These are phyloP conservation scores for Acipenser transmontanus DNA, from an alignment of 2,797 vertebrate species.

Conservation along the genomic window DNA sequence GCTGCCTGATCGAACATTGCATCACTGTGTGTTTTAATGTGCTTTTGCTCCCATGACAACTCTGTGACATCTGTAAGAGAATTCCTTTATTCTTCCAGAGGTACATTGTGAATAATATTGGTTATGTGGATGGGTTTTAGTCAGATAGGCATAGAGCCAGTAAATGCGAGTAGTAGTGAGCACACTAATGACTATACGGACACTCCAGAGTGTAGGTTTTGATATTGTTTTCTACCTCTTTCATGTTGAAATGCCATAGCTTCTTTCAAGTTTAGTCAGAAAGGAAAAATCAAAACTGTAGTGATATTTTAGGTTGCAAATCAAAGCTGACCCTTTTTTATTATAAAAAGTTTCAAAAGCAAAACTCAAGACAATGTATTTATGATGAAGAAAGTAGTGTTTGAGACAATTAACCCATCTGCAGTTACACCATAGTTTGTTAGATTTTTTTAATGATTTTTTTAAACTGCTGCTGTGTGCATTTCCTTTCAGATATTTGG, in stretches of 20 bases:
- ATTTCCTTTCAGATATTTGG: too few species aligned
- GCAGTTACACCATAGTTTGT: background rate
- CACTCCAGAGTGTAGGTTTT: background rate
- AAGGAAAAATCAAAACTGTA: too few species aligned
- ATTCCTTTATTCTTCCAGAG: constrained; percentile 8
- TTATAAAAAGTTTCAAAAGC: too few species aligned
- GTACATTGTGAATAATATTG: constrained; percentile 12
- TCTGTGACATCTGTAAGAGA: constrained; percentile 16
- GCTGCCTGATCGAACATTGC: constrained; percentile 14
- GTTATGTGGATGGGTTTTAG: constrained; percentile 5
- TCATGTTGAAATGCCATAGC: background rate
- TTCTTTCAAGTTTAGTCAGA: too few species aligned
- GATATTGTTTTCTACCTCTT: background rate
- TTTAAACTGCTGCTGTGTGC: too few species aligned
- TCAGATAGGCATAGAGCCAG: constrained; percentile 6
- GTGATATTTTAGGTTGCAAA: too few species aligned
- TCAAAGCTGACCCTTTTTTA: too few species aligned
- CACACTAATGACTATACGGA: background rate
- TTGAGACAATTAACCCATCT: background rate
- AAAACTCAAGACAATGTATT: too few species aligned
- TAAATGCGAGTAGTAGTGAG: background rate
- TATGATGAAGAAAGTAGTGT: background rate
- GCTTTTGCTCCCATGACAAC: constrained; percentile 16
- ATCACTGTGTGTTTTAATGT: constrained; percentile 9
- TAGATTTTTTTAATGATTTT: too few species aligned